A percentile compares a stretch with the other conserved stretches of the same genome.
Evolutionary conservation across 2,797 vertebrate genomes (phyloP).

Genomic region (Menidia menidia): DNA sequence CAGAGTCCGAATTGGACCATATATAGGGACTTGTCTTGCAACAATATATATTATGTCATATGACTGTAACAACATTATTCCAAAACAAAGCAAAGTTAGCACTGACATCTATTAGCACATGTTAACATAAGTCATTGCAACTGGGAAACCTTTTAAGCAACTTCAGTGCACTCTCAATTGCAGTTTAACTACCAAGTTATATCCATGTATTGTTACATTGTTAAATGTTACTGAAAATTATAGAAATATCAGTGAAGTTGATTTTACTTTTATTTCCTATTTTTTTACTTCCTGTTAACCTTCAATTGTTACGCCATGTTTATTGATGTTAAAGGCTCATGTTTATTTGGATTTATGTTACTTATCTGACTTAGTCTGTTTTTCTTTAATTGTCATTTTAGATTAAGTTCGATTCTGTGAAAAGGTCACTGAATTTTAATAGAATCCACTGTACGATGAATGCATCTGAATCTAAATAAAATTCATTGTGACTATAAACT

Average conservation of each 20-base stretch:
- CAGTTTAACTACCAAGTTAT: neutral
- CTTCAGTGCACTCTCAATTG: neutral
- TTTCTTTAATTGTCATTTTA: neutral
- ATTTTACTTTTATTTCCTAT: too few relatives aligned
- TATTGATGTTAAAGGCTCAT: neutral
- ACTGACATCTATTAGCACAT: neutral
- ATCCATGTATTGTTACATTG: neutral
- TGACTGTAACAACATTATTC: neutral
- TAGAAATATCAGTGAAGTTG: too few relatives aligned
- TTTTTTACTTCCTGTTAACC: neutral
- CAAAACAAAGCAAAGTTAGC: neutral
- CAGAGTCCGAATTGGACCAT: too few relatives aligned
- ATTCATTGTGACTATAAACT: conserved; percentile 8
- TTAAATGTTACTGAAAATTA: too few relatives aligned
- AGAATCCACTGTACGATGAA: neutral
- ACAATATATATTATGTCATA: neutral
- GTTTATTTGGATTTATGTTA: conserved; percentile 16
- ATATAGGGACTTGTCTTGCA: neutral
- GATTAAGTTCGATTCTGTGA: neutral
- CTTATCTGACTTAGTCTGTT: neutral
- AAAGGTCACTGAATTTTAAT: too few relatives aligned
- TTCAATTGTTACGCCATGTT: neutral
- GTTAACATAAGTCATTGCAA: neutral
- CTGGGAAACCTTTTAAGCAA: neutral
- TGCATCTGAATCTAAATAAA: conserved; percentile 37